Base-by-base conservation (phyloP, 2,797 vertebrate species). In the Allenopithecus nigroviridis region DNA sequence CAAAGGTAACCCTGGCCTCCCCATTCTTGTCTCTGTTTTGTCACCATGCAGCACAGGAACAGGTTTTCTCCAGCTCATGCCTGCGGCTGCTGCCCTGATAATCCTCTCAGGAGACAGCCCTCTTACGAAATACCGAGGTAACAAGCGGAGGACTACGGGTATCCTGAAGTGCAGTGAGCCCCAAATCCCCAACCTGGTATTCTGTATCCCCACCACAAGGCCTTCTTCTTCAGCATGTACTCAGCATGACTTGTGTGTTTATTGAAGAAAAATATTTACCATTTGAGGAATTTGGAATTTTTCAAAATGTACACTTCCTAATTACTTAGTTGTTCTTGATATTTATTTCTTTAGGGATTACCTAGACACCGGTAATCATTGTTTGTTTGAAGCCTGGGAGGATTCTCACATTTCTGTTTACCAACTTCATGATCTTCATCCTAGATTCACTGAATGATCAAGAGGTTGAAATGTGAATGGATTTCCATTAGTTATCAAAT, bases 71-170 rank as follows among this genome's bases (percentile, higher is more conserved):
- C 98, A 98, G 19, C 96, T 98, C 2, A 96, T 48, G 39, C 98
- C 99, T 94, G 98, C 98, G 70, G 98, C 99, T 30, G 98, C 98
- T 2, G 98, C 98, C 26, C 97, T 99, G 84, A 98, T 99, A 50
- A 98, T 98, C 12, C 98, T 99, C 96, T 99, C 99, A 1, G 98
- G 99, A 79, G 99, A 99, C 91, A 97, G 96, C 14, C 98, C 99
- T 61, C 98, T 98, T 81, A 97, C 97, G 9, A 99, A 99, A 97
- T 99, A 99, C 94, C 98, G 89, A 99, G 99, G 99, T 99, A 85
- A 96, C 59, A 4, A 2, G 7, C 1, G 5, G 7, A 50, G 5
- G 33, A 68, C 61, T 12, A 6, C 4, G 84, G 33, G 46, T 55
- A 75, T 21, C 39, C n/a, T 46, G 21, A 22, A 87, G 28, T 33